Evolutionary conservation across 1,140 invertebrate species (phyloP).

Genomic region (Eumeta japonica): DNA sequence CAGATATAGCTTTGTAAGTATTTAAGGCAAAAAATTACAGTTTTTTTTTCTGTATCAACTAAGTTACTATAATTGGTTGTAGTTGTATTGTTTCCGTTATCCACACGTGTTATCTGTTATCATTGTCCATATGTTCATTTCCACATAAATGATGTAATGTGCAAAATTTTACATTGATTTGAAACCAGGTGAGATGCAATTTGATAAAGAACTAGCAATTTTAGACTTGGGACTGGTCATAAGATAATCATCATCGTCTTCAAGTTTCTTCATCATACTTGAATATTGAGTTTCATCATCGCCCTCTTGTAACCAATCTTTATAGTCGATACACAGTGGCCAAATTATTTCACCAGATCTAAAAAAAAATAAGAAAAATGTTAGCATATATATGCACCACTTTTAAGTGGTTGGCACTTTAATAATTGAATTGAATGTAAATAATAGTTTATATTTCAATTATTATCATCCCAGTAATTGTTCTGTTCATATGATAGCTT

Average conservation of each 20-base stretch:
- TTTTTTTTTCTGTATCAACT: too few species aligned
- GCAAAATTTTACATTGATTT: conserved; percentile 21
- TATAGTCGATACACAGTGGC: conserved; percentile 48
- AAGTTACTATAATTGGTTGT: too few species aligned
- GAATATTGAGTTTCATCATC: conserved; percentile 42
- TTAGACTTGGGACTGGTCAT: conserved; percentile 30
- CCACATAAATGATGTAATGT: too few species aligned
- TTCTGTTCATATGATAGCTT: too few species aligned
- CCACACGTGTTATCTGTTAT: too few species aligned
- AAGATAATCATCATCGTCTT: conserved; percentile 41
- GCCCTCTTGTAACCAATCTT: conserved; percentile 34
- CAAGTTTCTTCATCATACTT: conserved; percentile 33
- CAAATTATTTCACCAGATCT: conserved; percentile 49
- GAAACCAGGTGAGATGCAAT: conserved; percentile 41
- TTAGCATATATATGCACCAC: not conserved
- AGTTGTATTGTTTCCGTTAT: too few species aligned
- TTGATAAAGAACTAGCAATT: conserved; percentile 32
- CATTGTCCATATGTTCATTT: too few species aligned
- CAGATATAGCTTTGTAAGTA: too few species aligned
- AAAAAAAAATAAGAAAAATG: conserved; percentile 12
- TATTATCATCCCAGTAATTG: too few species aligned
- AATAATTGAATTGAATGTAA: too few species aligned
- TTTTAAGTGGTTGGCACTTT: not conserved
- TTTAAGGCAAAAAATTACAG: too few species aligned
- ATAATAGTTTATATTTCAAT: too few species aligned